Evolutionary conservation across 1,140 invertebrate species (phyloP).

Genomic region (Cotesia glomerata): DNA sequence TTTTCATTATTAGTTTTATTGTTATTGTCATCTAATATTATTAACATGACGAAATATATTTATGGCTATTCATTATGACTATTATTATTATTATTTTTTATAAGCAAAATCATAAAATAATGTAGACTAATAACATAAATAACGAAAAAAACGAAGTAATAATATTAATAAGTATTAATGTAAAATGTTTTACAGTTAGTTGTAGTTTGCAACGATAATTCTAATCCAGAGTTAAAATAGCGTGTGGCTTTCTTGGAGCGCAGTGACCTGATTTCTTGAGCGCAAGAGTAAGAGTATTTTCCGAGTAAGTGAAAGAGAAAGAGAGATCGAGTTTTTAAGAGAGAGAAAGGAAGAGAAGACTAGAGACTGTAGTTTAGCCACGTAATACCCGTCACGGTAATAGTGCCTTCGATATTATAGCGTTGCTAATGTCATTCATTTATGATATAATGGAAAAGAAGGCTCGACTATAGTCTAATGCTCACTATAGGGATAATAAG

Average conservation of each 20-base stretch:
- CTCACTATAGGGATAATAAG: conserved; percentile 11
- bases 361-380: conserved; percentile 43
- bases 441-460: conserved; percentile 55
- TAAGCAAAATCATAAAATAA: background rate
- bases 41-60: background rate
- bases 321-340: conserved; percentile 39
- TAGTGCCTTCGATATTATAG: conserved; percentile 62
- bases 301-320: conserved; percentile 34
- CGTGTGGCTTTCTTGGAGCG: conserved; percentile 59
- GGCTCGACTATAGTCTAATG: conserved; percentile 12
- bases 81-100: too few species aligned
- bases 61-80: too few species aligned
- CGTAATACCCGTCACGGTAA: conserved; percentile 63
- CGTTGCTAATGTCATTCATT: conserved; percentile 63
- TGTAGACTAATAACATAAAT: background rate
- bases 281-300: conserved; percentile 60
- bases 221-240: conserved; percentile 51
- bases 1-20: background rate
- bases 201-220: conserved; percentile 49
- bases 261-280: conserved; percentile 63
- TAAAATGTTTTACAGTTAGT: background rate
- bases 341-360: conserved; percentile 43
- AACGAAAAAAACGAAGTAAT: conserved; percentile 1
- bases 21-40: background rate
- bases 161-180: background rate